A percentile compares a stretch with the other conserved stretches of the same genome.
Evolutionary conservation across 2,888 invertebrate species (phyloP).

Genomic region (Helleia helle): DNA sequence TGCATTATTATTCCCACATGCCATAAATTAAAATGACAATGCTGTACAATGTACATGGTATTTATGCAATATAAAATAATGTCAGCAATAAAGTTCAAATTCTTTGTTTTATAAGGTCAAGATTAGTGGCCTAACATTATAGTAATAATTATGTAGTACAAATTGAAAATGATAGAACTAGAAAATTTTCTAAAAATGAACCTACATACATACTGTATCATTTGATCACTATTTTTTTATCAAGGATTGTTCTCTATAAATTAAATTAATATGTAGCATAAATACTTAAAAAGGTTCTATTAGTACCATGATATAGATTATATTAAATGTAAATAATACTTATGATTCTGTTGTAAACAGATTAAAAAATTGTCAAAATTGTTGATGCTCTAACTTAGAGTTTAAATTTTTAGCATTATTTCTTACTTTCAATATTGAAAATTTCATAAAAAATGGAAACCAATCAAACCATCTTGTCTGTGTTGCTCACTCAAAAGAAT

Average conservation of each 20-base stretch:
- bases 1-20: too few species aligned
- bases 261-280: not conserved
- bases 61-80: too few species aligned
- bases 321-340: slow-evolving; percentile 3
- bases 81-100: not conserved
- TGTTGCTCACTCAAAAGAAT: slow-evolving; percentile 1
- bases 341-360: not conserved
- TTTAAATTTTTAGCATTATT: not conserved
- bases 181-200: not conserved
- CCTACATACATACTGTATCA: not conserved
- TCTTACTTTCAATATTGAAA: too few species aligned
- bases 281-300: slow-evolving; percentile 6
- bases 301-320: not conserved
- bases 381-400: not conserved
- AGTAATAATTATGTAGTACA: not conserved
- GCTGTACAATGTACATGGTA: too few species aligned
- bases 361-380: not conserved
- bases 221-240: not conserved
- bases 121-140: not conserved
- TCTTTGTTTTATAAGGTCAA: not conserved
- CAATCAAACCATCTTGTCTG: not conserved
- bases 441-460: not conserved
- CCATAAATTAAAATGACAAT: too few species aligned
- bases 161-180: not conserved
- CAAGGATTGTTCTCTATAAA: not conserved